phyloP scores from a whole-genome alignment of 2,797 vertebrate species.

The Heliangelus exortis region DNA sequence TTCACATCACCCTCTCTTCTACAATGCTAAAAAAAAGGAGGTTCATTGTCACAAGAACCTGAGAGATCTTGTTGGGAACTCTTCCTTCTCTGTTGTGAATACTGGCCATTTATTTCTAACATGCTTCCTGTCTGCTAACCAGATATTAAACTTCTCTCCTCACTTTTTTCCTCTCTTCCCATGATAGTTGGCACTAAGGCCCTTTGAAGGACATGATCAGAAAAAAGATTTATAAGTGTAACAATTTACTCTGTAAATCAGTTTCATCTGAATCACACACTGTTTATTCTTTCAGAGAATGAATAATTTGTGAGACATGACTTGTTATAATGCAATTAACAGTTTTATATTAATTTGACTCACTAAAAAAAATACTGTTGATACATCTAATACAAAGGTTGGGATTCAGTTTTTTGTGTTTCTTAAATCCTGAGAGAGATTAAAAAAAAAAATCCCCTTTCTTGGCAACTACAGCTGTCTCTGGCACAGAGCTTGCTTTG shows the following conservation, averaged over 20 bases:
- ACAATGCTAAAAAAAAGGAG: neutral
- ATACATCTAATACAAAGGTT: neutral
- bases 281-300: neutral
- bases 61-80: neutral
- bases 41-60: neutral
- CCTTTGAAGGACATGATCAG: accelerated
- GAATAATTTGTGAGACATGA: neutral
- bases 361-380: neutral
- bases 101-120: neutral
- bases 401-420: neutral
- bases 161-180: neutral
- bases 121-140: neutral
- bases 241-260: neutral
- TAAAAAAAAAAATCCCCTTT: accelerated
- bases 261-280: neutral
- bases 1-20: neutral
- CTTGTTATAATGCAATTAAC: neutral
- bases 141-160: neutral
- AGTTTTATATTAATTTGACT: neutral
- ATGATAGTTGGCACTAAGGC: accelerated
- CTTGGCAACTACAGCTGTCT: neutral
- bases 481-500: neutral
- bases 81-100: neutral
- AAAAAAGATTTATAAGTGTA: neutral
- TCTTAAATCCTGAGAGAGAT: neutral